Percentiles rank a stretch among this genome's conserved stretches.
phyloP scores from a whole-genome alignment of 2,113 vertebrate species.

The Gnathonemus echidnorhynchus region DNA sequence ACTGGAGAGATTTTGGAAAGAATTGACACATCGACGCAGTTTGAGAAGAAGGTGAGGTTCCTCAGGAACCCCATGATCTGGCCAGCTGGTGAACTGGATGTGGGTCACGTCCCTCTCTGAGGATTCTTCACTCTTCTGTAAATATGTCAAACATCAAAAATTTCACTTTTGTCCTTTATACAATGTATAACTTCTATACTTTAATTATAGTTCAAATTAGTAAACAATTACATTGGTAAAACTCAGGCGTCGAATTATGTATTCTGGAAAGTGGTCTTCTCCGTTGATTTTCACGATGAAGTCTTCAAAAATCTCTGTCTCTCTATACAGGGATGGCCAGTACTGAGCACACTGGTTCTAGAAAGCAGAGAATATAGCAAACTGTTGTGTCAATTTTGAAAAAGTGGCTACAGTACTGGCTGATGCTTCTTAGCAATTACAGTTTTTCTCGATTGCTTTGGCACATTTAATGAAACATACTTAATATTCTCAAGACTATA shows the following conservation, averaged over 20 bases:
- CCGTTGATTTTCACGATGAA: constrained; percentile 70
- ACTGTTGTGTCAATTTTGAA: too few relatives aligned
- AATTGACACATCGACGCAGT: too few relatives aligned
- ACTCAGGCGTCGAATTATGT: constrained; percentile 76
- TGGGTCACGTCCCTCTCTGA: constrained; percentile 82
- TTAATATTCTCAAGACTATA: too few relatives aligned
- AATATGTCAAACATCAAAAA: neutral
- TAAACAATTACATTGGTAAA: constrained; percentile 66
- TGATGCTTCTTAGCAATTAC: neutral
- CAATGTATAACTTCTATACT: too few relatives aligned
- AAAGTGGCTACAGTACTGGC: too few relatives aligned
- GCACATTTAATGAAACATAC: too few relatives aligned
- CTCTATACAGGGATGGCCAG: constrained; percentile 73
- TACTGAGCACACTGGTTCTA: constrained; percentile 92
- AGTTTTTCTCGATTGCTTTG: too few relatives aligned
- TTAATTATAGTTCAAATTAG: neutral
- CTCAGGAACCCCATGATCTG: constrained; percentile 72
- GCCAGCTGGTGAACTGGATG: constrained; percentile 70
- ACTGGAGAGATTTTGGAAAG: too few relatives aligned
- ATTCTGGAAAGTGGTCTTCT: constrained; percentile 77
- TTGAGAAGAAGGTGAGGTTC: constrained; percentile 82
- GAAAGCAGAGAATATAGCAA: constrained; percentile 10
- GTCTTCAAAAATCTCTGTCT: constrained; percentile 69
- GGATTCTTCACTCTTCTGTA: constrained; percentile 74
- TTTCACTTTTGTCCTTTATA: neutral